Percentiles rank a stretch among this genome's conserved stretches.
phyloP scores from a whole-genome alignment of 2,113 vertebrate genomes.

The Cyanoramphus novaezelandiae region DNA sequence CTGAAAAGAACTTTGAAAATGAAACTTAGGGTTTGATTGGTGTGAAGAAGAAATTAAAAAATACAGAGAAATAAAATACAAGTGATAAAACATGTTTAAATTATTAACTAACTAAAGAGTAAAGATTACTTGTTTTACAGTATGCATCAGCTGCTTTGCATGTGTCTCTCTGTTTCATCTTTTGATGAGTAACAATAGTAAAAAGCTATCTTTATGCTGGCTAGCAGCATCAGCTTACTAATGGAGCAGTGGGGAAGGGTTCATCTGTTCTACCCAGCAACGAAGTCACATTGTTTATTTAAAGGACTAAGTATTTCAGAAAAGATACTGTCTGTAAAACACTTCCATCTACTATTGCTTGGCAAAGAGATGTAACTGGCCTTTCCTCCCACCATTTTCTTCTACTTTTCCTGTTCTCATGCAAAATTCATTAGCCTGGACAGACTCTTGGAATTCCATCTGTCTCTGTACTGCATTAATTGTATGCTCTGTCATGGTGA shows the following conservation, averaged over 20 bases:
- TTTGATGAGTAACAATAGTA: not conserved
- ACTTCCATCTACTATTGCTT: not conserved
- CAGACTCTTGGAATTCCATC: not conserved
- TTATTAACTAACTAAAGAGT: not conserved
- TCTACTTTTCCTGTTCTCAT: not conserved
- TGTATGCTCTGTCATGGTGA: not conserved
- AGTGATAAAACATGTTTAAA: not conserved
- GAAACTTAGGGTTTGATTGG: not conserved
- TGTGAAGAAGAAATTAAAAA: not conserved
- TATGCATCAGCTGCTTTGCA: not conserved
- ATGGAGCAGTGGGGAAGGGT: rapidly evolving
- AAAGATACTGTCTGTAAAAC: not conserved
- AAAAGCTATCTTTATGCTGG: not conserved
- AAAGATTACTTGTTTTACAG: not conserved
- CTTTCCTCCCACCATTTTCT: not conserved
- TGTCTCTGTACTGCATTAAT: not conserved
- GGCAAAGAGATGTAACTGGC: not conserved
- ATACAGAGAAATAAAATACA: not conserved
- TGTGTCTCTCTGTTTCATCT: not conserved
- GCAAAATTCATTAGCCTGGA: not conserved
- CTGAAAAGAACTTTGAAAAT: not conserved
- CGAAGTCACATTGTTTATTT: rapidly evolving
- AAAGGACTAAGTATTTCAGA: not conserved
- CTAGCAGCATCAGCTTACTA: not conserved
- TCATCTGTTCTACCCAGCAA: not conserved